A percentile compares a stretch with the other conserved stretches of the same genome.
phyloP scores from a whole-genome alignment of 2,888 invertebrate genomes.

The Orthosia cruda region DNA sequence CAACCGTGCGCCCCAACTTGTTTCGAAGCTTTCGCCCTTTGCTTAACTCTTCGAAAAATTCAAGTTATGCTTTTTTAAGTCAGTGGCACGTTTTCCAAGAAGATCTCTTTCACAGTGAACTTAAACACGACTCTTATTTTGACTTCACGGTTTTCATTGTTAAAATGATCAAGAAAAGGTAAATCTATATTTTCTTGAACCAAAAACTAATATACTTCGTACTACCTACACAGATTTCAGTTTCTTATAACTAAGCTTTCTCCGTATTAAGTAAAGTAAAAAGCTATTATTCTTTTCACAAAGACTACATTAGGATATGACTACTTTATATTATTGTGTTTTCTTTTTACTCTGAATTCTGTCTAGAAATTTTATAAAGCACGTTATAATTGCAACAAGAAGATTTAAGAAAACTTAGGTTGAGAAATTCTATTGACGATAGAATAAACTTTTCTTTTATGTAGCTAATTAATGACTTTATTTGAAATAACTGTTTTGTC shows the following conservation, averaged over 20 bases:
- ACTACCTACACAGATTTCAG: slow-evolving; percentile 17
- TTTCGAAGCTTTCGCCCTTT: too few species aligned
- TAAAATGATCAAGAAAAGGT: background rate
- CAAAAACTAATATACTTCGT: slow-evolving; percentile 8
- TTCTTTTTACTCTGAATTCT: slow-evolving; percentile 19
- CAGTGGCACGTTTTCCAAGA: accelerated
- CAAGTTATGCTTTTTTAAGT: background rate
- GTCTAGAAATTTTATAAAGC: slow-evolving; percentile 11
- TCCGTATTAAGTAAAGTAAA: slow-evolving; percentile 33
- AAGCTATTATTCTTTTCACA: slow-evolving; percentile 31
- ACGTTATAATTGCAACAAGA: slow-evolving; percentile 29
- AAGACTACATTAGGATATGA: slow-evolving; percentile 38
- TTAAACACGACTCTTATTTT: background rate
- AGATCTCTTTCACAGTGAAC: background rate
- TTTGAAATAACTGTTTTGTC: slow-evolving; percentile 2
- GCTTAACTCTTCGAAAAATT: too few species aligned
- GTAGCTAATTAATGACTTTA: slow-evolving; percentile 8
- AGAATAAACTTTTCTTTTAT: background rate
- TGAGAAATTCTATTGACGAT: slow-evolving; percentile 10
- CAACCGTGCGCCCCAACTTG: too few species aligned
- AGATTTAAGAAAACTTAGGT: slow-evolving; percentile 10
- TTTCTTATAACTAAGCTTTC: slow-evolving; percentile 13
- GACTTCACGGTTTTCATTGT: background rate
- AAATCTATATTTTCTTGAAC: slow-evolving; percentile 20
- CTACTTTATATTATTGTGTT: slow-evolving; percentile 26